Evolutionary conservation across 1,140 invertebrate species (phyloP), one percentile per base, ranked within the genome.

Genomic region (Liolophura sinensis): DNA sequence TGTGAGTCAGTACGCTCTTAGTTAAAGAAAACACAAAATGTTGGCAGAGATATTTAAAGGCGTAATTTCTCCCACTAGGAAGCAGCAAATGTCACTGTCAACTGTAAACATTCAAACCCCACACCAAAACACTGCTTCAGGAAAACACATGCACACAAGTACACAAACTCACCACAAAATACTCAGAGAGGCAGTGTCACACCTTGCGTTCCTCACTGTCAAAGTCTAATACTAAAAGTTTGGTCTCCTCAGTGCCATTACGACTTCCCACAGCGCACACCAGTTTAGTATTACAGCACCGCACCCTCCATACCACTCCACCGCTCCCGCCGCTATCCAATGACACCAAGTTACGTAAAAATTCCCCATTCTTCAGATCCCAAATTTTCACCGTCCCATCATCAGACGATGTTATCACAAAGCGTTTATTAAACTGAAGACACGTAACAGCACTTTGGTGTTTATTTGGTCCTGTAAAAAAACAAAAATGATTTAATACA

Each of bases 351-450:
- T 99, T 97, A 59, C 97, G 89, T 76, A 99, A 93, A 84, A 98
- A 99, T 77, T 96, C 93, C 86, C 92, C 93, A 62, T 94, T 97
- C 83, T 92, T 92, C 48, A 98, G 90, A 86, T 99, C 96, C 97
- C 97, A 99, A 24, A 99, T 87, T 85, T 99, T 99, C 1, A 99
- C 97, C 18, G 96, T 99, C 27, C 97, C 97, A 86, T 99, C 97
- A 80, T 99, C 96, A 3, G 95, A 97, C 24, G 96, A 98, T n/a
- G 96, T 99, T 70, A 99, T 96, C 64, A 99, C 96, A 89, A 99
- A 97, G 73, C 94, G 93, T 80, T 92, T 94, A 85, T 97, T 97
- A 75, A 98, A 97, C 82, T 99, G 96, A 64, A 99, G 88, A 85
- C 96, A 98, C 50, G 97, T 99, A 40, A 99, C 96, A 50, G 97